Evolutionary conservation across 1,140 invertebrate genomes (phyloP), one percentile per base, ranked within the genome.

Genomic region (Drosophila nigromelanica): DNA sequence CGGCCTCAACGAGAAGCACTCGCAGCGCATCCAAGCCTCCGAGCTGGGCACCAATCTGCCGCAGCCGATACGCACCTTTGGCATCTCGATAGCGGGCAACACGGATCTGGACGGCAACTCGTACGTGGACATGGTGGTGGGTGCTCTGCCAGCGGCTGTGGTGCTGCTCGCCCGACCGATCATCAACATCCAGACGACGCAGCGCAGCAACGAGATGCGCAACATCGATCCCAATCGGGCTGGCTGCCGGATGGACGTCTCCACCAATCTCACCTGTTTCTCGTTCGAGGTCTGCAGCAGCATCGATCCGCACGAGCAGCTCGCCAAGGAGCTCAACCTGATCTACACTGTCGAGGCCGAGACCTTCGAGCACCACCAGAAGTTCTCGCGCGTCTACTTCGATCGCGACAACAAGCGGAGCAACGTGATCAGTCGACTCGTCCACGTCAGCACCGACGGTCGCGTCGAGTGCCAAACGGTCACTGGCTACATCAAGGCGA

Each of bases 101-200:
- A 93, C 97, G 8, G 98, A 99, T 92, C 93, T 99, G 87, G 98
- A 99, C 92, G 92, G 93, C 15, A 99, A 99, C 92, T 96, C 95
- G 11, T 99, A 99, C 93, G 96, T 97, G 0, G 98, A 99, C 94
- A 93, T 99, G 67, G 93, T 98, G 15, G 94, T 98, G 27, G 98
- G 98, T 56, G 97, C 97, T 24, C 82, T 79, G 4, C 87, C 91
- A 4, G 80, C 90, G 0, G 87, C 76, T 18, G 70, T 97, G 1
- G 93, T 95, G 8, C 92, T 98, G 12, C 93, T 97, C 27, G 94
- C 97, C 0, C 94, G 97, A 69, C 97, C 97, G 48, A 98, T 98
- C 40, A 97, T 98, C 75, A 95, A 96, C 72, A 97, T 98, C 37
- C 94, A 94, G 76, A 96, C 96, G 7, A 94, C 94, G 27, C 93